Conservation (phyloP, 2,888 invertebrate genomes). For the Nycteola revayana region DNA sequence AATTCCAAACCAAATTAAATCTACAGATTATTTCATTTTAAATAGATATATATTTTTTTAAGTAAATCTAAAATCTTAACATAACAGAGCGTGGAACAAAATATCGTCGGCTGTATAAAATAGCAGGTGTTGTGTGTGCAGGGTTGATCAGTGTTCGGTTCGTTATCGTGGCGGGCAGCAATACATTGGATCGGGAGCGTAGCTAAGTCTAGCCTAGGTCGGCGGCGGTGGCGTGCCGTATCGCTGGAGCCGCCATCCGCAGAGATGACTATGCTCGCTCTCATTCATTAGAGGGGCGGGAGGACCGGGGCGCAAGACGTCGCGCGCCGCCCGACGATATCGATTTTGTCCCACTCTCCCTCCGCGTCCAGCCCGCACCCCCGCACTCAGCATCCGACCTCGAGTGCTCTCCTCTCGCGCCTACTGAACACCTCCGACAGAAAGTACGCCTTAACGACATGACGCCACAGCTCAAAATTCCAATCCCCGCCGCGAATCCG, state of each 20-base stretch:
- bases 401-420: conserved; percentile 81
- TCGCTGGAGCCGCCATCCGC: conserved; percentile 70
- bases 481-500: conserved; percentile 44
- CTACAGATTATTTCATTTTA: too few relatives aligned
- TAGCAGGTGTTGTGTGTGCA: conserved; percentile 34
- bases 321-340: conserved; percentile 80
- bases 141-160: conserved; percentile 48
- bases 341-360: conserved; percentile 76
- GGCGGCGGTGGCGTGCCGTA: conserved; percentile 54
- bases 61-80: too few relatives aligned
- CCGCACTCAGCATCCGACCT: conserved; percentile 80
- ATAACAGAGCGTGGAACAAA: too few relatives aligned
- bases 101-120: conserved; percentile 20
- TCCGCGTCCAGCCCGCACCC: conserved; percentile 59
- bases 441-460: conserved; percentile 77
- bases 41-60: too few relatives aligned
- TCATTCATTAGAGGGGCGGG: conserved; percentile 78
- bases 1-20: too few relatives aligned
- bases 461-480: conserved; percentile 76
- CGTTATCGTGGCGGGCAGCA: conserved; percentile 52
- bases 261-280: conserved; percentile 78
- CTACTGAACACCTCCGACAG: conserved; percentile 76
- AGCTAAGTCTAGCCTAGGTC: conserved; percentile 46
- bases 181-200: conserved; percentile 46
- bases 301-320: conserved; percentile 72